These are phyloP conservation scores for Glareola pratincola DNA, from an alignment of 2,113 vertebrate genomes.

Conservation along the genomic window DNA sequence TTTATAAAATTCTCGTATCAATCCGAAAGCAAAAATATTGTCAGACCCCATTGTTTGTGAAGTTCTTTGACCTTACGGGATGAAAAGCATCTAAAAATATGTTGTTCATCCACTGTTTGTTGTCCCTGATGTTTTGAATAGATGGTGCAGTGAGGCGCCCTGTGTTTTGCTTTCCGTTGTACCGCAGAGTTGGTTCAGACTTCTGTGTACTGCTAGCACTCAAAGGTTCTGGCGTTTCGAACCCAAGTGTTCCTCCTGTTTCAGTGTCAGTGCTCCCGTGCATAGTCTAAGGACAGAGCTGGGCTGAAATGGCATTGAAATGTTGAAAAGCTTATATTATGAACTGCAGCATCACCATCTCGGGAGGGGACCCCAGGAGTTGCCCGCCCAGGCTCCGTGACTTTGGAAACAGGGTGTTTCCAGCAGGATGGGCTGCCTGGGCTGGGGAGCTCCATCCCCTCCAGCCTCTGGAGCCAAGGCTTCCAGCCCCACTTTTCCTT, in stretches of 20 bases:
- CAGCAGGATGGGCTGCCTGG: background rate
- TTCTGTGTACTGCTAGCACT: background rate
- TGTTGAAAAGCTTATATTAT: background rate
- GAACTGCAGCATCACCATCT: background rate
- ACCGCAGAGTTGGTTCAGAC: background rate
- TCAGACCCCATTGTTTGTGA: background rate
- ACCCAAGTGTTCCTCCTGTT: rapidly evolving
- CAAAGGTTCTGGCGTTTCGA: background rate
- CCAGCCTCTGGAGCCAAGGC: background rate
- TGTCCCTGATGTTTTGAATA: background rate
- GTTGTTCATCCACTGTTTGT: rapidly evolving
- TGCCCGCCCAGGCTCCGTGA: background rate
- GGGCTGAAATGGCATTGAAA: background rate
- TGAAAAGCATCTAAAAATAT: background rate
- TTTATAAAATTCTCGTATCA: background rate
- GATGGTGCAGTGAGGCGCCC: background rate
- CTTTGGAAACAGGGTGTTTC: rapidly evolving
- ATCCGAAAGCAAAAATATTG: background rate
- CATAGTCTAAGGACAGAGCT: background rate
- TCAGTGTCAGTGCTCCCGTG: background rate
- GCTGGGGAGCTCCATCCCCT: background rate
- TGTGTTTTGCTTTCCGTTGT: background rate
- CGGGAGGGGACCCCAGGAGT: rapidly evolving
- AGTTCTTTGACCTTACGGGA: background rate
- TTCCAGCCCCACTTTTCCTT: background rate